Conservation (phyloP, 2,888 invertebrate species). For the Crocallis elinguaria region DNA sequence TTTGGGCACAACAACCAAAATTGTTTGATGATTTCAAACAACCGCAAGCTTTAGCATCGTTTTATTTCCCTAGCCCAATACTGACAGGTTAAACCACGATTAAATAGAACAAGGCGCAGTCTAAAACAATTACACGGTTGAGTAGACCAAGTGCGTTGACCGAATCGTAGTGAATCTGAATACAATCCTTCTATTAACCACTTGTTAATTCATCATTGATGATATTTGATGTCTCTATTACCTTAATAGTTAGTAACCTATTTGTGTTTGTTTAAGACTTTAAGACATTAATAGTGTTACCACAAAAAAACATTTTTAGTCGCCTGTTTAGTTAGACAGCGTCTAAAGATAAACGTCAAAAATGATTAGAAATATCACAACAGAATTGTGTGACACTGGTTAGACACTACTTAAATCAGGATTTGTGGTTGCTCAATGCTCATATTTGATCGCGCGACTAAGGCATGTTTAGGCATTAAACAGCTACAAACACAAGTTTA, state of each 20-base stretch:
- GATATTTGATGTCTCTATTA: constrained; percentile 43
- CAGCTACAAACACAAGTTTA: too few relatives aligned
- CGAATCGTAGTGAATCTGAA: constrained; percentile 56
- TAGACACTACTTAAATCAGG: too few relatives aligned
- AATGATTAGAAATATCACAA: too few relatives aligned
- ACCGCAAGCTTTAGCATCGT: constrained; percentile 8
- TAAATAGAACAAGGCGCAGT: constrained; percentile 43
- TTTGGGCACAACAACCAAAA: too few relatives aligned
- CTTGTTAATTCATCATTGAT: constrained; percentile 57
- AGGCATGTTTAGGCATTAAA: too few relatives aligned
- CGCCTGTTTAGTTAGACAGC: too few relatives aligned
- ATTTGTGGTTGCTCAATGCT: too few relatives aligned
- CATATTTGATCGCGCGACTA: too few relatives aligned
- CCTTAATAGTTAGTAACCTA: constrained; percentile 26
- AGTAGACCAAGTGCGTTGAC: constrained; percentile 61
- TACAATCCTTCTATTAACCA: constrained; percentile 56
- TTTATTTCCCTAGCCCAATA: constrained; percentile 33
- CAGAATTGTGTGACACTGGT: too few relatives aligned
- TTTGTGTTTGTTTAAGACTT: constrained; percentile 24
- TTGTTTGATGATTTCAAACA: neutral
- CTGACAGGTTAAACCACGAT: constrained; percentile 43
- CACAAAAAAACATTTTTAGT: too few relatives aligned
- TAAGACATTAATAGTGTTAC: too few relatives aligned
- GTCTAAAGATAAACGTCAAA: too few relatives aligned
- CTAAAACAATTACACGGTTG: constrained; percentile 63